Percentiles rank a stretch among this genome's conserved stretches.
phyloP scores from a whole-genome alignment of 2,113 vertebrate genomes.

The Semicossyphus pulcher region DNA sequence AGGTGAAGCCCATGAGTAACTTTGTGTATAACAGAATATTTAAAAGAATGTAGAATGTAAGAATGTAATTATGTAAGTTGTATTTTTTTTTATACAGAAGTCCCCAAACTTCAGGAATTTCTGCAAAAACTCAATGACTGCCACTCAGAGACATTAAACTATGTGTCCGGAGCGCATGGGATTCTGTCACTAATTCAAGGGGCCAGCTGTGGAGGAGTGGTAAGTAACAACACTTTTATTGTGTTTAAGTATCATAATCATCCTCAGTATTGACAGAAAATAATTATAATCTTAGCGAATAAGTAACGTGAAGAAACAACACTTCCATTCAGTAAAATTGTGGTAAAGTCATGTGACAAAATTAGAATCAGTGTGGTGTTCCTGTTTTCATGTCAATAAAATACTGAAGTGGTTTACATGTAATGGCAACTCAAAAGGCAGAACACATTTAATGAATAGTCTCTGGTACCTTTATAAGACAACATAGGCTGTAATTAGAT shows the following conservation, averaged over 20 bases:
- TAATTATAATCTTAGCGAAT: too few species aligned
- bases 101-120: constrained; percentile 17
- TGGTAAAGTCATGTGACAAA: too few species aligned
- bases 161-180: constrained; percentile 46
- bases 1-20: neutral
- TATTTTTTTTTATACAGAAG: constrained; percentile 38
- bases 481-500: too few species aligned
- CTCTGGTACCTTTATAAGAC: too few species aligned
- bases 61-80: neutral
- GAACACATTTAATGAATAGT: too few species aligned
- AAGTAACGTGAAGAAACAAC: too few species aligned
- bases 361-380: too few species aligned
- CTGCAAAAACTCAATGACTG: constrained; percentile 38
- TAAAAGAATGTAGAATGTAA: neutral
- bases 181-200: constrained; percentile 62
- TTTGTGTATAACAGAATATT: neutral
- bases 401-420: too few species aligned
- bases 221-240: constrained; percentile 4
- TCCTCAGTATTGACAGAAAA: too few species aligned
- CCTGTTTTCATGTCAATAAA: too few species aligned
- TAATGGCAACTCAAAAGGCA: too few species aligned
- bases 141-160: constrained; percentile 42
- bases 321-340: too few species aligned
- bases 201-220: neutral
- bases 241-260: neutral